phyloP scores from a whole-genome alignment of 1,140 invertebrate genomes.

The Atta colombica region DNA sequence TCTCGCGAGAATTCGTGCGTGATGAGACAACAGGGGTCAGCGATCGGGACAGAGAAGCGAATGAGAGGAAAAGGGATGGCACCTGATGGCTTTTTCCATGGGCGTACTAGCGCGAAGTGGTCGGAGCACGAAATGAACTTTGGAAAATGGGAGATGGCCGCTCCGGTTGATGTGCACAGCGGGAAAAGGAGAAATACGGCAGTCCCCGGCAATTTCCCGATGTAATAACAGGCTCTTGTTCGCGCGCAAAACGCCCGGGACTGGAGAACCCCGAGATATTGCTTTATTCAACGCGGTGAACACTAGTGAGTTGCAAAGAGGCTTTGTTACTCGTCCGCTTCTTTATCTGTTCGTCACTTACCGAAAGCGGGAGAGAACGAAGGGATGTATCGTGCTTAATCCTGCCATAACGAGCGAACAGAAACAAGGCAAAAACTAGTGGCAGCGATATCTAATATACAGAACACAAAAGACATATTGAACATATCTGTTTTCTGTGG shows the following conservation, averaged over 20 bases:
- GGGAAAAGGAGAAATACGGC: constrained; percentile 14
- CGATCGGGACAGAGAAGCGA: background rate
- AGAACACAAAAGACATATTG: background rate
- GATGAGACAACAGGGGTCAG: constrained; percentile 20
- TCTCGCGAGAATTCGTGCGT: constrained; percentile 35
- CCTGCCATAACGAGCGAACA: background rate
- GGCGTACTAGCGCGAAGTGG: constrained; percentile 28
- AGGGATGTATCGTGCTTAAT: constrained; percentile 43
- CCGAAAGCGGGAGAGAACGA: background rate
- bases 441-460: constrained; percentile 31
- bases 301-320: constrained; percentile 62
- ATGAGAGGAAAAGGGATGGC: background rate
- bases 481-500: background rate
- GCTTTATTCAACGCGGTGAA: constrained; percentile 70
- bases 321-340: constrained; percentile 59
- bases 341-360: background rate
- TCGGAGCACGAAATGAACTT: constrained; percentile 47
- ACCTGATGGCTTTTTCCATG: constrained; percentile 38
- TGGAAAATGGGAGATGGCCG: constrained; percentile 42
- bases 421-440: background rate
- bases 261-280: constrained; percentile 66
- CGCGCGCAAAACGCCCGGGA: constrained; percentile 60
- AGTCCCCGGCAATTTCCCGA: constrained; percentile 71
- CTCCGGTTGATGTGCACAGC: background rate
- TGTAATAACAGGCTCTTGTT: constrained; percentile 70